These are phyloP conservation scores for Meloe dianella DNA, from an alignment of 2,888 invertebrate species.

Conservation along the genomic window DNA sequence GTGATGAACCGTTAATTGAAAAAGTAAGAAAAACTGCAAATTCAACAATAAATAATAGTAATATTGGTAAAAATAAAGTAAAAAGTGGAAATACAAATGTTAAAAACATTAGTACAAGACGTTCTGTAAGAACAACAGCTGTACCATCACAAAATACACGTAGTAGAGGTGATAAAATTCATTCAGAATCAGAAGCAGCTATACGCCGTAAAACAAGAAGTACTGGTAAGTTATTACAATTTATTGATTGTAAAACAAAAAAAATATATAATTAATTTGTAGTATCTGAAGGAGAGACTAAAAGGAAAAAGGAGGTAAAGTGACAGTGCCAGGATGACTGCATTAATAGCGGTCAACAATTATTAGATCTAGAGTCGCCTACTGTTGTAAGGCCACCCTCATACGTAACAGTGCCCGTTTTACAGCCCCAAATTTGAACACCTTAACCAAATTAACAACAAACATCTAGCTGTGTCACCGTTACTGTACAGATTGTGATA, in stretches of 20 bases:
- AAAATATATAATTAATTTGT: not conserved
- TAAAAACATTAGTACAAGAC: slow-evolving; percentile 48
- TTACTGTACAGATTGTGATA: slow-evolving; percentile 58
- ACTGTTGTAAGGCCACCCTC: slow-evolving; percentile 30
- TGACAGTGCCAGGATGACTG: slow-evolving; percentile 59
- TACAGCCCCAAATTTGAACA: slow-evolving; percentile 38
- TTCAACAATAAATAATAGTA: slow-evolving; percentile 40
- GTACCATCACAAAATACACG: slow-evolving; percentile 55
- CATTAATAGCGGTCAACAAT: slow-evolving; percentile 47
- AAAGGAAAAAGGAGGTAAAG: slow-evolving; percentile 60
- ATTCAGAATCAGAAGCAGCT: slow-evolving; percentile 53
- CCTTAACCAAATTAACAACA: slow-evolving; percentile 18
- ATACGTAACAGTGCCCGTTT: slow-evolving; percentile 39
- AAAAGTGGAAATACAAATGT: slow-evolving; percentile 22
- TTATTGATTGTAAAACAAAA: no score
- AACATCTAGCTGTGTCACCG: slow-evolving; percentile 37
- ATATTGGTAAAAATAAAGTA: slow-evolving; percentile 20
- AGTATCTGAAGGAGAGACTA: slow-evolving; percentile 58
- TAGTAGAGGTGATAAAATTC: slow-evolving; percentile 53
- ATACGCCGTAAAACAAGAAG: slow-evolving; percentile 70
- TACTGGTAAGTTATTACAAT: slow-evolving; percentile 64
- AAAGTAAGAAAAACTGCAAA: slow-evolving; percentile 65
- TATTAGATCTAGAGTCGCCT: slow-evolving; percentile 37
- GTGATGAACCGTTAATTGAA: slow-evolving; percentile 80
- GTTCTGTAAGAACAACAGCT: slow-evolving; percentile 51